These are phyloP conservation scores for Fragum sueziense DNA, from an alignment of 2,888 invertebrate species.

Conservation along the genomic window DNA sequence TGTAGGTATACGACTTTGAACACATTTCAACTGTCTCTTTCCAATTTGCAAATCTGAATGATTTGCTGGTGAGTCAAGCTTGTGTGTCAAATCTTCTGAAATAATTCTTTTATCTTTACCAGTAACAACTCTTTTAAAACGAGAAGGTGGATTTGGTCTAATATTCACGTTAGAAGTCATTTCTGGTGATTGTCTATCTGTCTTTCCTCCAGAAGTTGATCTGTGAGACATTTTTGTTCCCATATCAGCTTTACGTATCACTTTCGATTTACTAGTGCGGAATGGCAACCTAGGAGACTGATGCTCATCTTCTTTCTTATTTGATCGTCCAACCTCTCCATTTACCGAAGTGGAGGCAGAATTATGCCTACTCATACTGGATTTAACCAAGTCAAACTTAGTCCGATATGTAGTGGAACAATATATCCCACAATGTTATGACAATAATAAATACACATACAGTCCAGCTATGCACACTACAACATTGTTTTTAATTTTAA, in stretches of 20 bases:
- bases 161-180: conserved; percentile 37
- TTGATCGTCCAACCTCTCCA: conserved; percentile 62
- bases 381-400: not conserved
- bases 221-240: conserved; percentile 48
- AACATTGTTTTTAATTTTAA: not conserved
- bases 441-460: conserved; percentile 13
- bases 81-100: conserved; percentile 66
- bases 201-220: conserved; percentile 11
- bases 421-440: not conserved
- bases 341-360: conserved; percentile 51
- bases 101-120: conserved; percentile 58
- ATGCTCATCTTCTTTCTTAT: conserved; percentile 45
- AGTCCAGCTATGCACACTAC: not conserved
- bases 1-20: conserved; percentile 45
- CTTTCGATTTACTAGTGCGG: conserved; percentile 19
- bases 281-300: conserved; percentile 43
- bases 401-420: not conserved
- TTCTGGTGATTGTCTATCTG: conserved; percentile 57
- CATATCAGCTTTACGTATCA: conserved; percentile 49
- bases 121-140: conserved; percentile 43
- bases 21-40: conserved; percentile 31
- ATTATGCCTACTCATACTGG: conserved; percentile 53
- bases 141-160: conserved; percentile 54
- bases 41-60: not conserved
- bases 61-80: conserved; percentile 34